A percentile compares a stretch with the other conserved stretches of the same genome.
Conservation (phyloP, 1,140 invertebrate species). For the Temnothorax curvispinosus region DNA sequence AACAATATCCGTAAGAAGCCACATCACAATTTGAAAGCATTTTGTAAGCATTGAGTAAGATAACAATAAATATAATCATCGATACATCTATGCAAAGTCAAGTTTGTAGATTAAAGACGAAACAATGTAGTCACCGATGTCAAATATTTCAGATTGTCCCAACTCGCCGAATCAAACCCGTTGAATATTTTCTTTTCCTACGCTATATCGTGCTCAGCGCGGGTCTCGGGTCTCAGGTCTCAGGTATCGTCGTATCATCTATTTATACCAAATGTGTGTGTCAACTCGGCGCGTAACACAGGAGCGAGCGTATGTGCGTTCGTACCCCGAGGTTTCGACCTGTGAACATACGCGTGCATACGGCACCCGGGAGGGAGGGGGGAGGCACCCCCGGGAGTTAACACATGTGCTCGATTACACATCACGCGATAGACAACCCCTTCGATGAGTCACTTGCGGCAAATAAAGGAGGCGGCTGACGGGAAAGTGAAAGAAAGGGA, state of each 20-base stretch:
- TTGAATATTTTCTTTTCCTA: background rate
- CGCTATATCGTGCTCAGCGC: background rate
- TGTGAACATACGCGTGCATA: constrained; percentile 16
- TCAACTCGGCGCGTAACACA: background rate
- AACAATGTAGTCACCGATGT: background rate
- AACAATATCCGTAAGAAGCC: too few species aligned
- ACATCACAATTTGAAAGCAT: too few species aligned
- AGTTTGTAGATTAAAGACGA: too few species aligned
- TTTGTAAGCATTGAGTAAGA: too few species aligned
- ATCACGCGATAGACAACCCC: constrained; percentile 69
- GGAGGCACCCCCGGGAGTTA: constrained; percentile 1
- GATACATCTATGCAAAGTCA: too few species aligned
- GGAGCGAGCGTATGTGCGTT: background rate
- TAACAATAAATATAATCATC: too few species aligned
- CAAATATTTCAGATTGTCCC: background rate
- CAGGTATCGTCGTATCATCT: constrained; percentile 26
- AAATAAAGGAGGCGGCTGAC: constrained; percentile 63
- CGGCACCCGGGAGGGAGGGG: background rate
- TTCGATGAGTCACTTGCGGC: constrained; percentile 70
- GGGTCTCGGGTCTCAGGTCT: background rate
- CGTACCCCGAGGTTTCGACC: constrained; percentile 22
- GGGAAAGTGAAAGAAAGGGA: background rate
- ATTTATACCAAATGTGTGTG: constrained; percentile 24
- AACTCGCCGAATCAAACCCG: background rate
- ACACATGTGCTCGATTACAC: constrained; percentile 71